A percentile compares a stretch with the other conserved stretches of the same genome.
Evolutionary conservation across 2,113 vertebrate genomes (phyloP).

Genomic region (Dicerorhinus sumatrensis): DNA sequence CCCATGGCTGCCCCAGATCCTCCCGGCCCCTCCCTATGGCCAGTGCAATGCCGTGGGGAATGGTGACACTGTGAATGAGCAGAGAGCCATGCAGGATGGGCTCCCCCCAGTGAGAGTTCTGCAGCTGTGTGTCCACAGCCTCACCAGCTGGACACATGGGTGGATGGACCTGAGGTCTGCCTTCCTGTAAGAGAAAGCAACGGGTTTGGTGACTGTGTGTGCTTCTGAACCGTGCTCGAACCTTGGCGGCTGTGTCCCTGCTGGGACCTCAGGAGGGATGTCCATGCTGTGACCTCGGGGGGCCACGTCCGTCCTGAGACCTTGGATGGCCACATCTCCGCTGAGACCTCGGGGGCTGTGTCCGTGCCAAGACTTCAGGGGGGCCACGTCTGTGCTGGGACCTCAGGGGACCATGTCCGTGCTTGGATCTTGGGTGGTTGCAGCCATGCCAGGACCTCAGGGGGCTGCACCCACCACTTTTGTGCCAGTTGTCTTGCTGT

Average conservation of each 20-base stretch:
- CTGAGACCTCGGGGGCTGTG: too few relatives aligned
- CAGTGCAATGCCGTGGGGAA: rapidly evolving
- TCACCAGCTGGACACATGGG: rapidly evolving
- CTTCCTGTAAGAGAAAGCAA: neutral
- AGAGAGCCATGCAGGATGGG: neutral
- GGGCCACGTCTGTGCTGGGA: too few relatives aligned
- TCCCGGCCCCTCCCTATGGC: rapidly evolving
- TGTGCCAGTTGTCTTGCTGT: too few relatives aligned
- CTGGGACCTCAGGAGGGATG: too few relatives aligned
- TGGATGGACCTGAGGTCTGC: neutral
- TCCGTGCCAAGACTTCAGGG: rapidly evolving
- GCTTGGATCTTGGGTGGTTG: too few relatives aligned
- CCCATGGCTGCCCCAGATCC: rapidly evolving
- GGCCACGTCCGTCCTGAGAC: too few relatives aligned
- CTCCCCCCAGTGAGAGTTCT: rapidly evolving
- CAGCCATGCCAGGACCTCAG: neutral
- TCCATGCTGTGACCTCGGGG: too few relatives aligned
- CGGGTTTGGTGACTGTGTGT: neutral
- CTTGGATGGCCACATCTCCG: too few relatives aligned
- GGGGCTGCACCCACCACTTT: too few relatives aligned
- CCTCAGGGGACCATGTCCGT: neutral
- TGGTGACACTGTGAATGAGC: rapidly evolving
- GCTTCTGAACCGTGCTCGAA: too few relatives aligned
- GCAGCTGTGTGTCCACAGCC: rapidly evolving
- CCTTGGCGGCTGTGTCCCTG: too few relatives aligned